A percentile compares a stretch with the other conserved stretches of the same genome.
Evolutionary conservation across 37 sponge, comb jelly and placozoan genomes (phyloP).

Genomic region (Ephydatia muelleri): DNA sequence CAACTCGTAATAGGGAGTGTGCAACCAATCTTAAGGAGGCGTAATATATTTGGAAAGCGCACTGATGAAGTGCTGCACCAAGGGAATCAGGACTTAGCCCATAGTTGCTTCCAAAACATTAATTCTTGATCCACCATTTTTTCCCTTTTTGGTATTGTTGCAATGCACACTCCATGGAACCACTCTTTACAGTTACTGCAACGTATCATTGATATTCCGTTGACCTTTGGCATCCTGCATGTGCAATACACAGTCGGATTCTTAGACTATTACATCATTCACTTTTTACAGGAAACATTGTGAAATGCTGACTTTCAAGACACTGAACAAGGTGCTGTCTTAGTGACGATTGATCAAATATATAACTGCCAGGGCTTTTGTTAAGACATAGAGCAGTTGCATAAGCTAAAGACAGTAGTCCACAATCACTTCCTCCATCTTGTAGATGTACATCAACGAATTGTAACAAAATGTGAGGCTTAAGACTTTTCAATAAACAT

Average conservation of each 20-base stretch:
- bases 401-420: constrained; percentile 11
- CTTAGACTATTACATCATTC: not conserved
- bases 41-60: too few species aligned
- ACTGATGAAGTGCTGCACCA: too few species aligned
- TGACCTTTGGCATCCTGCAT: too few species aligned
- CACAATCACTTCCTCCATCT: constrained; percentile 17
- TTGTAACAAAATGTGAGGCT: not conserved
- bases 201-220: too few species aligned
- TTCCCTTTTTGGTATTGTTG: too few species aligned
- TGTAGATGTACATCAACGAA: constrained; percentile 8
- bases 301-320: not conserved
- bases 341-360: constrained; percentile 1
- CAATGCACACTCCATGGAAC: too few species aligned
- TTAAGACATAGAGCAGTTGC: not conserved
- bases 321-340: not conserved
- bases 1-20: too few species aligned
- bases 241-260: not conserved
- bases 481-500: not conserved
- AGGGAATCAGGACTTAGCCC: too few species aligned
- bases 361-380: not conserved
- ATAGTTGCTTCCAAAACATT: too few species aligned
- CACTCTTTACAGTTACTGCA: too few species aligned
- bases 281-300: not conserved
- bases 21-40: too few species aligned
- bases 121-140: too few species aligned